Conservation (phyloP, 2,888 invertebrate genomes). For the Gnatocerus cornutus region DNA sequence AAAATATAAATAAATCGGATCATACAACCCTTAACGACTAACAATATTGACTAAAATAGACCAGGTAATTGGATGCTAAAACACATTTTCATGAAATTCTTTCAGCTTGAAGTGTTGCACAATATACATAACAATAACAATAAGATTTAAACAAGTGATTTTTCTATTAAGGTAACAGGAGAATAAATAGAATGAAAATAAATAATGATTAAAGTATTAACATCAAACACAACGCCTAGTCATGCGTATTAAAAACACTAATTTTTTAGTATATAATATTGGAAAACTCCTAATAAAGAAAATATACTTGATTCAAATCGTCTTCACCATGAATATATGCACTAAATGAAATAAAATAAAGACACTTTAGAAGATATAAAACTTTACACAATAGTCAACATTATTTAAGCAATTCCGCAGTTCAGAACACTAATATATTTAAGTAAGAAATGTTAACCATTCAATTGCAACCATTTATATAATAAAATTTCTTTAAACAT, state of each 20-base stretch:
- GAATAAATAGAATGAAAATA: conserved; percentile 45
- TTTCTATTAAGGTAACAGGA: conserved; percentile 29
- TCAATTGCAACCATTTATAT: conserved; percentile 45
- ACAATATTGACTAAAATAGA: conserved; percentile 50
- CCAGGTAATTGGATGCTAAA: conserved; percentile 45
- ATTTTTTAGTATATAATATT: conserved; percentile 9
- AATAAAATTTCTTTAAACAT: conserved; percentile 39
- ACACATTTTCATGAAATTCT: conserved; percentile 34
- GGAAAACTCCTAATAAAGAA: conserved; percentile 25
- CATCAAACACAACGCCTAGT: conserved; percentile 21
- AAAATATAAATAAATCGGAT: conserved; percentile 53
- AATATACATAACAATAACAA: conserved; percentile 44
- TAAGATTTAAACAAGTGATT: conserved; percentile 43
- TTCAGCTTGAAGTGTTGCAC: conserved; percentile 32
- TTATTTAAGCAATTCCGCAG: conserved; percentile 34
- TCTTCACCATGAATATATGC: background rate
- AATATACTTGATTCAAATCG: conserved; percentile 12
- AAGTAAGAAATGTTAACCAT: conserved; percentile 40
- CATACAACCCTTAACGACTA: conserved; percentile 43
- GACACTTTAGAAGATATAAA: conserved; percentile 32
- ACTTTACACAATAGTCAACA: conserved; percentile 38
- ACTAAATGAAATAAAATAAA: conserved; percentile 14
- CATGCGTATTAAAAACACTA: conserved; percentile 24
- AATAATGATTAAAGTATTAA: conserved; percentile 39
- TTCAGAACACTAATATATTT: conserved; percentile 37